Evolutionary conservation across 2,888 invertebrate species (phyloP), one percentile per base, ranked within the genome.

Genomic region (Copidosoma aretas): DNA sequence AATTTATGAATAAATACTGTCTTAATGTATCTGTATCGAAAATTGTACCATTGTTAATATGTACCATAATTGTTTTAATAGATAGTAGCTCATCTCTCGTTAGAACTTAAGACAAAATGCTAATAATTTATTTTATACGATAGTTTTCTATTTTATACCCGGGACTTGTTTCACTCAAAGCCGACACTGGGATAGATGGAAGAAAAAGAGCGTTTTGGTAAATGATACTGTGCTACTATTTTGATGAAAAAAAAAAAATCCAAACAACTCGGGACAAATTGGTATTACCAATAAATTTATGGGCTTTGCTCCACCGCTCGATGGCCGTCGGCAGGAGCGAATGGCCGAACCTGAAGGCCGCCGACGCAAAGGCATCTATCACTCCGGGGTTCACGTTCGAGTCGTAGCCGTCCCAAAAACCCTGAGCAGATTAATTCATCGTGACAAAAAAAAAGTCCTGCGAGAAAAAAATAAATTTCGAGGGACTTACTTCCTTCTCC

Each of bases 251-350:
- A 46, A 57, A 41, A 21, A 41, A 39, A 41, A 17, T 24, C 10
- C 22, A 41, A 25, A 54, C 22, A 54, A 21, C 54, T 10, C 25
- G 24, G 8, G n/a, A n/a, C 8, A 56, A 21, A 52, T 24, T 62
- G n/a, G 41, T 73, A 77, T 86, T 86, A 93, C 93, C 93, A 74
- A 96, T 94, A 80, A 95, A 95, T 85, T 95, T 95, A 82, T 96
- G 95, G 25, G 94, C 94, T 85, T 95, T 96, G 65, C 95, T 95
- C 94, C 95, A 96, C 80, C 95, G 88, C 84, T 96, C 95, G 5
- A 95, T 92, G 25, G 94, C 93, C 1, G 95, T 95, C 14, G 95
- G 95, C 71, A 96, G 84, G 21, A 96, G 84, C 0, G 95, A 95
- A 82, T 96, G 96, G 0, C 95, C 96, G 77, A 96, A 95, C 77